Base-by-base conservation (phyloP, 2,888 invertebrate species). In the Coleophora deauratella region DNA sequence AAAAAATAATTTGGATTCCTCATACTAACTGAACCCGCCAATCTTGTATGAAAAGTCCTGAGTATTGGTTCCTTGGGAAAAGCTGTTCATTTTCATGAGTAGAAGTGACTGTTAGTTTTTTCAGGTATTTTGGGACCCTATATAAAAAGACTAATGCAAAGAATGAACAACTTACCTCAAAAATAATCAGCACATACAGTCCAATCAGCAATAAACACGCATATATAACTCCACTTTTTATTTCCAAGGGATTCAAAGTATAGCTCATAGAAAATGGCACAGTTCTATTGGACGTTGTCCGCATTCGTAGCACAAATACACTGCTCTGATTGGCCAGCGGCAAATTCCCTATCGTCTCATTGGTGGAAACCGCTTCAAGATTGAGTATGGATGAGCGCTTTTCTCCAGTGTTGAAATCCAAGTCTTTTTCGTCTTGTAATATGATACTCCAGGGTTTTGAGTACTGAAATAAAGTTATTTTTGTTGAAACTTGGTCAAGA, bases 151-250 rank as follows among this genome's bases (percentile, higher is more conserved):
- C n/a, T n/a, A n/a, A n/a, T n/a, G n/a, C n/a, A n/a, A n/a, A n/a
- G n/a, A n/a, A n/a, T n/a, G n/a, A n/a, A n/a, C 12, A 28, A 47
- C 66, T 64, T 67, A 93, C 91, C 76, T 95, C 94, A 75, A 93
- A 93, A 49, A 94, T 90, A 47, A 95, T 92, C 11, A 95, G 70
- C 6, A 91, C 62, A 62, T 95, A 95, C 33, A 95, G 87, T 2
- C 90, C 88, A 7, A 90, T 45, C 2, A 95, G 75, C 27, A 94
- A 87, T 3, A 90, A 47, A 0, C 90, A 88, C 0, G 92, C 93
- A 52, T 90, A 91, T 9, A 90, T 65, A 8, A 92, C 88, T 0
- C 94, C 93, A 49, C 87, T 82, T 40, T 87, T 80, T 1, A 81
- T 71, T 57, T 89, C 87, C 27, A 91, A 86, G 0, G 91, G 90